These are phyloP conservation scores for Ormyrus rosae DNA, from an alignment of 2,888 invertebrate species.

Conservation along the genomic window DNA sequence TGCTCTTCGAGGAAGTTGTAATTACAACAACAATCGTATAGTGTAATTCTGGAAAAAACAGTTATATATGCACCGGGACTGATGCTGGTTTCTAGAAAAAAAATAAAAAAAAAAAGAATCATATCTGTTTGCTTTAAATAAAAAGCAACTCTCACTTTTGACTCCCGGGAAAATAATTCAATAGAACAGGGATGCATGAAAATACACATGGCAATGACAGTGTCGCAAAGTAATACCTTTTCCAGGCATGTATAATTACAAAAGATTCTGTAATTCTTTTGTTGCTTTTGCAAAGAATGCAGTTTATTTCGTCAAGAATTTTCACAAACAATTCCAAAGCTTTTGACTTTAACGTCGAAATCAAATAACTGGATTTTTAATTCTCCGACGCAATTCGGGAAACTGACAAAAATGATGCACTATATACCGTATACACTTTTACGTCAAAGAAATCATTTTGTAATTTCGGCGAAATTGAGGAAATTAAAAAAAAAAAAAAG, in stretches of 20 bases:
- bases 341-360: no score
- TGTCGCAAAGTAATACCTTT: background rate
- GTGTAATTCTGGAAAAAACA: conserved; percentile 2
- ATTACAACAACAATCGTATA: background rate
- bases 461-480: no score
- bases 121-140: conserved; percentile 14
- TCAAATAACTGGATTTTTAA: no score
- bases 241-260: background rate
- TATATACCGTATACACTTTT: no score
- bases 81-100: conserved; percentile 21
- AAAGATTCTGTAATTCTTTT: no score
- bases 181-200: conserved; percentile 16
- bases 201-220: background rate
- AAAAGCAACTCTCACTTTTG: conserved; percentile 13
- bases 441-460: no score
- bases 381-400: no score
- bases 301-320: no score
- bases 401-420: no score
- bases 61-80: background rate
- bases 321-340: no score
- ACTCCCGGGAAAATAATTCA: conserved; percentile 30
- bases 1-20: no score
- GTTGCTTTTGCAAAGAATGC: no score
- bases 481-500: background rate
- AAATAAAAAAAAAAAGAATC: conserved; percentile 8